These are phyloP conservation scores for Cladorhizidae sp. DNA, from an alignment of 37 sponge, comb jelly and placozoan genomes.

Conservation along the genomic window DNA sequence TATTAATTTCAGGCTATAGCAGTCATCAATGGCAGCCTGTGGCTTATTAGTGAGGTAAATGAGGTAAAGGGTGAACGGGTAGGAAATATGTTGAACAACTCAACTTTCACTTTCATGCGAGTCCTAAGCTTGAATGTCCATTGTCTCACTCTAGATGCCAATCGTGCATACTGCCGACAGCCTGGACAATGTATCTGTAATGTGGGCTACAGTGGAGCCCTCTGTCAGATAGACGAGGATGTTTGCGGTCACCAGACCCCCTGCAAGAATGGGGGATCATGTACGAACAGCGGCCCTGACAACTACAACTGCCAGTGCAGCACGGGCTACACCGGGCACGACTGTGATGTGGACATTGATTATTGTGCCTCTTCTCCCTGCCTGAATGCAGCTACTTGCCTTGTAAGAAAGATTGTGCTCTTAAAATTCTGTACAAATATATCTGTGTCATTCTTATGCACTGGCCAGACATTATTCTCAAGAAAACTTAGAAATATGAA, in stretches of 20 bases:
- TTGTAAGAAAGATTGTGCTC: neutral
- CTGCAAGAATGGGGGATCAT: slow-evolving; percentile 52
- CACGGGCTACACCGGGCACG: slow-evolving; percentile 44
- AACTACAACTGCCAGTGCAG: slow-evolving; percentile 44
- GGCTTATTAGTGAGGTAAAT: too few relatives aligned
- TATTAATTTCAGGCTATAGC: too few relatives aligned
- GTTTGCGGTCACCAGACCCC: slow-evolving; percentile 55
- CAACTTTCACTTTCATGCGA: too few relatives aligned
- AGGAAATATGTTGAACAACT: too few relatives aligned
- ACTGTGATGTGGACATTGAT: slow-evolving; percentile 43
- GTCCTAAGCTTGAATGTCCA: too few relatives aligned
- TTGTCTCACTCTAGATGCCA: neutral
- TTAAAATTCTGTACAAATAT: neutral
- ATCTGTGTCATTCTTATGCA: too few relatives aligned
- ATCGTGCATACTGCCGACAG: slow-evolving; percentile 22
- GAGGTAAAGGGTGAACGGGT: too few relatives aligned
- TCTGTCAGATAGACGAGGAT: slow-evolving; percentile 47
- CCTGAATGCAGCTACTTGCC: slow-evolving; percentile 47
- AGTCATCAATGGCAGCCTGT: too few relatives aligned
- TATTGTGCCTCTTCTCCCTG: slow-evolving; percentile 33
- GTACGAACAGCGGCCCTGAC: slow-evolving; percentile 28
- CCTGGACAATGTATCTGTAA: slow-evolving; percentile 42
- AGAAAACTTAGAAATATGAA: too few relatives aligned
- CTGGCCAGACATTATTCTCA: too few relatives aligned
- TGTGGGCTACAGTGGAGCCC: slow-evolving; percentile 45